Evolutionary conservation across 2,113 vertebrate genomes (phyloP).

Genomic region (Boleophthalmus pectinirostris): DNA sequence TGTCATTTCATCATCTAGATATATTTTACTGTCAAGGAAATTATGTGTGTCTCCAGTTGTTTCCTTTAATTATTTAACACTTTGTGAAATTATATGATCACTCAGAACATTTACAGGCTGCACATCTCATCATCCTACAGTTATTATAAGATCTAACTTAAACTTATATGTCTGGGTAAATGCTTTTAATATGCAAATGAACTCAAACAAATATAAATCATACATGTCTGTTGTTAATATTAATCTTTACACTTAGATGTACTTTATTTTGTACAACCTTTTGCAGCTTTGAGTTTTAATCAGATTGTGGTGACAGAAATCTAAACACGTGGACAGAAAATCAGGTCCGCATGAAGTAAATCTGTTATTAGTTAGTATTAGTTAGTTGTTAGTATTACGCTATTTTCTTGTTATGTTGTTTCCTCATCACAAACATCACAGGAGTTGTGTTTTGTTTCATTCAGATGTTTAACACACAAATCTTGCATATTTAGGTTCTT

Average conservation of each 20-base stretch:
- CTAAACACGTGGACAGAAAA: too few relatives aligned
- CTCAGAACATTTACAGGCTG: neutral
- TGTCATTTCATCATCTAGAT: constrained; percentile 1
- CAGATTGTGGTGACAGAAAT: too few relatives aligned
- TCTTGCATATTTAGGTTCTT: too few relatives aligned
- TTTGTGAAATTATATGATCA: neutral
- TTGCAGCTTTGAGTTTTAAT: neutral
- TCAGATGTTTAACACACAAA: too few relatives aligned
- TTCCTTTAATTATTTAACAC: neutral
- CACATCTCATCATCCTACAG: neutral
- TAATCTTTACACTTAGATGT: neutral
- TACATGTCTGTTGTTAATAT: neutral
- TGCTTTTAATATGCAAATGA: neutral
- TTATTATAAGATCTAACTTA: neutral
- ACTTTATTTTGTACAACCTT: neutral
- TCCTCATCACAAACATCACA: too few relatives aligned
- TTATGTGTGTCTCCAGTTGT: neutral
- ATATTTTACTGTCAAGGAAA: constrained; percentile 16
- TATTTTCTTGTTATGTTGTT: too few relatives aligned
- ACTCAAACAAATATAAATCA: neutral
- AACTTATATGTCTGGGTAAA: neutral
- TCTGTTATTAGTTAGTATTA: too few relatives aligned
- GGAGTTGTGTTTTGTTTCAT: too few relatives aligned
- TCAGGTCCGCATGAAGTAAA: too few relatives aligned
- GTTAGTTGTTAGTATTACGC: too few relatives aligned